These are phyloP conservation scores for Neoscelio sp. DNA, from an alignment of 2,888 invertebrate species.

Conservation along the genomic window DNA sequence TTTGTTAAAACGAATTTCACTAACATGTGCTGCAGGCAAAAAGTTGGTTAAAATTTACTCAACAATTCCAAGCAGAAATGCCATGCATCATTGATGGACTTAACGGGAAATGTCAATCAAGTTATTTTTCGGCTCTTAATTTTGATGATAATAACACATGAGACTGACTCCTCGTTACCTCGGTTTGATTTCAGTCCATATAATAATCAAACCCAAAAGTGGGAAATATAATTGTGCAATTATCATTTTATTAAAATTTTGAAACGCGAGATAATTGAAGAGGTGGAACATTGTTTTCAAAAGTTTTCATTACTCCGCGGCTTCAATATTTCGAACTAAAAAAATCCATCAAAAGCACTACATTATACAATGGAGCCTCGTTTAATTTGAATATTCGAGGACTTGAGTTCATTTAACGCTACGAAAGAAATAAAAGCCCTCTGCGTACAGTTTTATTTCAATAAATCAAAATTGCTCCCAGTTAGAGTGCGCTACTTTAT, in stretches of 20 bases:
- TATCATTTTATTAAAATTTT: slow-evolving; percentile 18
- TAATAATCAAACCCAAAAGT: slow-evolving; percentile 5
- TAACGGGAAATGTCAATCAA: background rate
- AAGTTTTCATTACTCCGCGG: slow-evolving; percentile 13
- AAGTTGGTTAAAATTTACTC: slow-evolving; percentile 9
- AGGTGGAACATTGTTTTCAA: slow-evolving; percentile 15
- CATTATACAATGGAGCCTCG: slow-evolving; percentile 34
- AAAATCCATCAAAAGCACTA: slow-evolving; percentile 47
- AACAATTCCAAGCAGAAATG: slow-evolving; percentile 7
- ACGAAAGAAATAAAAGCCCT: slow-evolving; percentile 55
- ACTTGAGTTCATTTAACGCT: slow-evolving; percentile 45
- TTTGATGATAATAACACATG: background rate
- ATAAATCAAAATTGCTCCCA: slow-evolving; percentile 62
- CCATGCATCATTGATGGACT: background rate
- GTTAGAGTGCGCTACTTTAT: slow-evolving; percentile 45
- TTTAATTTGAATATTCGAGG: slow-evolving; percentile 60
- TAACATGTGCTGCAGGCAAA: slow-evolving; percentile 3
- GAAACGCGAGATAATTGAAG: slow-evolving; percentile 9
- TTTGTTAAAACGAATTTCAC: slow-evolving; percentile 20
- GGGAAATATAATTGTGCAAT: slow-evolving; percentile 17
- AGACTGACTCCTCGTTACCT: background rate
- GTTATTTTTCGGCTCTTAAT: background rate
- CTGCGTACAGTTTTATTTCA: slow-evolving; percentile 57
- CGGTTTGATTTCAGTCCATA: background rate
- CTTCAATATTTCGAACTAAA: slow-evolving; percentile 28